Base-by-base conservation (phyloP, 2,797 vertebrate species). In the Pitangus sulphuratus region DNA sequence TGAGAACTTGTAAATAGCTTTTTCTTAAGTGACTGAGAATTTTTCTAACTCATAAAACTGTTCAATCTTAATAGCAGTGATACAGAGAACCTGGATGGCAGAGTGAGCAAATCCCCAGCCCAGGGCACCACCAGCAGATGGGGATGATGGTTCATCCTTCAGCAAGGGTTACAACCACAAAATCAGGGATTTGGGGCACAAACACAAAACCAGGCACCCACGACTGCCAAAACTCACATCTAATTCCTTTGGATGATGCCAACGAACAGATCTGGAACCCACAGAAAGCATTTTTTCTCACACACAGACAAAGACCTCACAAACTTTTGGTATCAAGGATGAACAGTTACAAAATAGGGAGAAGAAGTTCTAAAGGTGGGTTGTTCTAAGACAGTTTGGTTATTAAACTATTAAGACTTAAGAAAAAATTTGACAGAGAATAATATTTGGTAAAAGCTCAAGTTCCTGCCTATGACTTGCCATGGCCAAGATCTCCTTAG, bases 121-220 rank as follows among this genome's bases (percentile, higher is more conserved):
- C 0, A 0, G n/a, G 8, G 47, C 64, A 57, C 15, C 60, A 42
- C 83, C 91, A 88, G 70, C 89, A 85, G 79, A 80, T 51, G 68
- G 84, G 76, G 86, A 64, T 47, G 75, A 48, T 0, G 24, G 21
- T 6, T 72, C 54, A 47, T 19, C 42, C 40, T 61, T 47, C 15
- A 2, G 3, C 28, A 6, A 11, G 26, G 35, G 35, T 13, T 15
- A 25, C 50, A 40, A 31, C 40, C 50, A 9, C 51, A 6, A 44
- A 33, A 44, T 5, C 0, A 2, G 42, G 2, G 61, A 47, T 68
- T 71, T n/a, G 11, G 21, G 33, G 54, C 10, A 10, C 7, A 4
- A 21, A 30, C 53, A 19, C 30, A 26, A 30, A 47, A 13, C 2
- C 37, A 62, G 0, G 15, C 19, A 9, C 4, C 5, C 57, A 39